These are phyloP conservation scores for Tapera naevia DNA, from an alignment of 2,797 vertebrate genomes.

Conservation along the genomic window DNA sequence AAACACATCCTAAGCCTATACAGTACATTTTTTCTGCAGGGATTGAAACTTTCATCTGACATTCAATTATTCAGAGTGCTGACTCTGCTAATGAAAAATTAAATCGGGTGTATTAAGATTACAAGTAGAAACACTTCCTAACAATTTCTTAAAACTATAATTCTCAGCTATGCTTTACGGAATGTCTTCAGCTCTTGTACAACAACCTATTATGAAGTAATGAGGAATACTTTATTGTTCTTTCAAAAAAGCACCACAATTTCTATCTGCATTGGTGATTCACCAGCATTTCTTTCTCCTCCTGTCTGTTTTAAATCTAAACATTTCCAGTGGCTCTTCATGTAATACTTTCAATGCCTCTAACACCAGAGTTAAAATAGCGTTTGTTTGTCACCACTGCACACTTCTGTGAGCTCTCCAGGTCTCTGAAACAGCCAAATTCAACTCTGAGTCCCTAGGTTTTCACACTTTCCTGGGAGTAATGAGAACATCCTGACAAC, in stretches of 20 bases:
- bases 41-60: background rate
- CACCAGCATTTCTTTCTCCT: background rate
- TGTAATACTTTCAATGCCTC: background rate
- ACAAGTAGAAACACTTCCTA: background rate
- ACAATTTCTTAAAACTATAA: constrained; percentile 5
- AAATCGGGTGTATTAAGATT: constrained; percentile 14
- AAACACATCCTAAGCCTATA: background rate
- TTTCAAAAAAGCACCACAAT: background rate
- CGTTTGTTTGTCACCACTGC: background rate
- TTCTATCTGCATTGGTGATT: background rate
- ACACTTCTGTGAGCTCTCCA: background rate
- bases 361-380: background rate
- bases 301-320: background rate
- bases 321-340: background rate
- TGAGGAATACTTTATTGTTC: background rate
- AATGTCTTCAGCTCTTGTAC: background rate
- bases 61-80: constrained; percentile 42
- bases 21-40: background rate
- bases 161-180: background rate
- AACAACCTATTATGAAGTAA: background rate
- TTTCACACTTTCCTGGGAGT: background rate
- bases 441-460: background rate
- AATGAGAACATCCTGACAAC: background rate
- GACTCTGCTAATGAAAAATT: constrained; percentile 45
- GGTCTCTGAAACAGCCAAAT: fast-evolving